phyloP scores from a whole-genome alignment of 2,888 invertebrate genomes.

The Cosmopolites sordidus region DNA sequence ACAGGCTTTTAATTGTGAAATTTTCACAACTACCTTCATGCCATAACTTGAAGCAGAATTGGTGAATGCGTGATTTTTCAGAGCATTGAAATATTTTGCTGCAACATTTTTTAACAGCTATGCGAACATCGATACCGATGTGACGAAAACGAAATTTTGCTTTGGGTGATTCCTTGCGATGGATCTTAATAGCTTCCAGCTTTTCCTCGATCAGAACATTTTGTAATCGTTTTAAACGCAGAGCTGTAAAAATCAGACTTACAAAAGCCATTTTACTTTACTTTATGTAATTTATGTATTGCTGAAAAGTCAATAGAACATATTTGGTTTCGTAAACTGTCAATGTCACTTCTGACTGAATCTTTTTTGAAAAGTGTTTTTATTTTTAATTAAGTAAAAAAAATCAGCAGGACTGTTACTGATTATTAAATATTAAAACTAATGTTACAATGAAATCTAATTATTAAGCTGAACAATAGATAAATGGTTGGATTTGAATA shows the following conservation, averaged over 20 bases:
- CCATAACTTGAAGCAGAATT: conserved; percentile 47
- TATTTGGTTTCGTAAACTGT: no score
- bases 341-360: no score
- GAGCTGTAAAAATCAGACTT: conserved; percentile 55
- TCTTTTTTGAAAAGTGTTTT: no score
- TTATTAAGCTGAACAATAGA: no score
- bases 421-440: no score
- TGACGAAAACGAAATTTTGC: conserved; percentile 48
- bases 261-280: conserved; percentile 52
- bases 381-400: no score
- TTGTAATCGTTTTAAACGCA: conserved; percentile 52
- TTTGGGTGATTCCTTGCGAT: conserved; percentile 47
- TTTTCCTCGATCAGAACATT: conserved; percentile 56
- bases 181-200: conserved; percentile 51
- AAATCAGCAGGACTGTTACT: no score
- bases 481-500: no score
- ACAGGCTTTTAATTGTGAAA: conserved; percentile 58
- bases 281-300: no score
- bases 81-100: conserved; percentile 36
- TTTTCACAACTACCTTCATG: conserved; percentile 57
- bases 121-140: conserved; percentile 47
- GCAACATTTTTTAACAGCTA: conserved; percentile 46
- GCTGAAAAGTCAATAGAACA: no score
- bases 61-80: conserved; percentile 40
- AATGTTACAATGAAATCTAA: no score